These are phyloP conservation scores for Bombus impatiens DNA, from an alignment of 1,140 invertebrate species.

Conservation along the genomic window DNA sequence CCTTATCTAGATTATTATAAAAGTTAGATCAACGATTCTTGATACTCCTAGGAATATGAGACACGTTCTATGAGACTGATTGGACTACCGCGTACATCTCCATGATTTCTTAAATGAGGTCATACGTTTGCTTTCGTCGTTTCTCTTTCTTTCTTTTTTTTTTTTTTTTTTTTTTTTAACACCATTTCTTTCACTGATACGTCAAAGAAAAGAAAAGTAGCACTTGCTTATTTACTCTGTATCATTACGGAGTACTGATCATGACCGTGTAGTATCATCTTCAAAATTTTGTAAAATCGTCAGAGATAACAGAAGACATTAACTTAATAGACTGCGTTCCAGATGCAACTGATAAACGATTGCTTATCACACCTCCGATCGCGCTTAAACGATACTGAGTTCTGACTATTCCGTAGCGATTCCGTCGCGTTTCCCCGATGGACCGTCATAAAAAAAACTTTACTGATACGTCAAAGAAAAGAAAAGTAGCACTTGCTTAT, in stretches of 20 bases:
- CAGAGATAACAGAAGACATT: neutral
- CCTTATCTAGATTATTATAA: constrained; percentile 49
- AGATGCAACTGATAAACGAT: neutral
- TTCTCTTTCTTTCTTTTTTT: neutral
- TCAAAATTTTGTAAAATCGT: neutral
- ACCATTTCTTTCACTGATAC: neutral
- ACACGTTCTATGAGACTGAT: neutral
- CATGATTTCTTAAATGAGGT: neutral
- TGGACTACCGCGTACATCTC: neutral
- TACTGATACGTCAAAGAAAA: neutral
- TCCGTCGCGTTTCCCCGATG: neutral
- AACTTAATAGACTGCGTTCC: neutral
- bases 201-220: neutral
- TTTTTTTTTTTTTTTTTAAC: neutral
- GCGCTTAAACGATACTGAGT: neutral
- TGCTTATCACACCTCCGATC: neutral
- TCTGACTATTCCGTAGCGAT: neutral
- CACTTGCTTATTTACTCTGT: neutral
- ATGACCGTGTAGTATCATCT: neutral
- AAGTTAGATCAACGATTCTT: constrained; percentile 46
- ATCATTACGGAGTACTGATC: neutral
- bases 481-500: neutral
- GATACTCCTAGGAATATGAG: neutral
- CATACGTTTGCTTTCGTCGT: neutral
- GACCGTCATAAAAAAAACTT: neutral